These are phyloP conservation scores for Tryphoninae sp. DNA, from an alignment of 2,888 invertebrate species.

Conservation along the genomic window DNA sequence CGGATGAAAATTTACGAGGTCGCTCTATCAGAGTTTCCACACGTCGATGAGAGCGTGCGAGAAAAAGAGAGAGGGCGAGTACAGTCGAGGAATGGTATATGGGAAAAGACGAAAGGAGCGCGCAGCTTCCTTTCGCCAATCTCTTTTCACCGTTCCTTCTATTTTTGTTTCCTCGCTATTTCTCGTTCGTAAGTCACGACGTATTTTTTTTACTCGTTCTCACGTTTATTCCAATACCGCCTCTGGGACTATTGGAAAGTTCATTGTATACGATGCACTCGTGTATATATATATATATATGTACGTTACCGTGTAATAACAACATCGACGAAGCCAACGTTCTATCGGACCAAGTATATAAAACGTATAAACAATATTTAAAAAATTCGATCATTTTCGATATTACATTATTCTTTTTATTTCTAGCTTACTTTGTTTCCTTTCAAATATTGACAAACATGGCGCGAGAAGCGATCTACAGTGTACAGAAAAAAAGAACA, in stretches of 20 bases:
- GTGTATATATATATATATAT: not conserved
- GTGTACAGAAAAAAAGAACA: too few relatives aligned
- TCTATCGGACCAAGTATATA: not conserved
- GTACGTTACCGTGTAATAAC: not conserved
- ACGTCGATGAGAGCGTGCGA: constrained; percentile 16
- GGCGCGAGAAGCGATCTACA: too few relatives aligned
- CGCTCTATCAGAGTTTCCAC: constrained; percentile 51
- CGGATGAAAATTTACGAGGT: constrained; percentile 58
- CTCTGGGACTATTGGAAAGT: constrained; percentile 20
- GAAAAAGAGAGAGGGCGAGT: not conserved
- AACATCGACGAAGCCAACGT: not conserved
- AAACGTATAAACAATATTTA: not conserved
- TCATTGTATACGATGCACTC: not conserved
- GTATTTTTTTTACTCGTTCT: constrained; percentile 1
- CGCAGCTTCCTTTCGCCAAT: constrained; percentile 24
- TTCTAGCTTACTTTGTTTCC: too few relatives aligned
- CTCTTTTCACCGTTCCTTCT: constrained; percentile 40
- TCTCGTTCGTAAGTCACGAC: constrained; percentile 20
- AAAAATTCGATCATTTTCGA: too few relatives aligned
- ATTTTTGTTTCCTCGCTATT: constrained; percentile 38
- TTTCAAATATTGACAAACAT: too few relatives aligned
- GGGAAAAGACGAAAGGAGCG: constrained; percentile 33
- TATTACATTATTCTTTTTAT: too few relatives aligned
- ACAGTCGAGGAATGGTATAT: constrained; percentile 25
- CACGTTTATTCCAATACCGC: constrained; percentile 28